A percentile compares a stretch with the other conserved stretches of the same genome.
phyloP scores from a whole-genome alignment of 2,113 vertebrate species.

The Stigmatopora argus region DNA sequence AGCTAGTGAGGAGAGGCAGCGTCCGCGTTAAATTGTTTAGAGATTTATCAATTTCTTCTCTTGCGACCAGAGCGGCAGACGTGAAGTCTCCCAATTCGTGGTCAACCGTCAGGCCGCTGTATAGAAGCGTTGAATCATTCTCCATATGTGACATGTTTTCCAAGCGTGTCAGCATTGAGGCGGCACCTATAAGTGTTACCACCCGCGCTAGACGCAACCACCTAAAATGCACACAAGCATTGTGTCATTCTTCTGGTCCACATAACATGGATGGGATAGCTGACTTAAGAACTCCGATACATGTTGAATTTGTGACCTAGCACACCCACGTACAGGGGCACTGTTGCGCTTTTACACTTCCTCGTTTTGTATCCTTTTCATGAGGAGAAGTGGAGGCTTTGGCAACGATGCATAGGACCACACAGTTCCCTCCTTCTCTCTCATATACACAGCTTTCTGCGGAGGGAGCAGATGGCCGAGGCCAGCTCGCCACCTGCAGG shows the following conservation, averaged over 20 bases:
- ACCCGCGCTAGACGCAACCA: neutral
- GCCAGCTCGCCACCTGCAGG: constrained; percentile 70
- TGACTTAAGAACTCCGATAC: constrained; percentile 38
- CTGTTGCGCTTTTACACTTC: constrained; percentile 20
- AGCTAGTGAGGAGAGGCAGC: constrained; percentile 34
- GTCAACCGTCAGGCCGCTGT: constrained; percentile 41
- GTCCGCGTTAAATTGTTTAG: constrained; percentile 22
- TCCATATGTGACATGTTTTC: constrained; percentile 64
- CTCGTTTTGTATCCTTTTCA: constrained; percentile 8
- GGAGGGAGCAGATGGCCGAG: constrained; percentile 72
- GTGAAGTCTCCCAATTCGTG: constrained; percentile 36
- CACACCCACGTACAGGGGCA: constrained; percentile 7
- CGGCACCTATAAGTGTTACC: constrained; percentile 40
- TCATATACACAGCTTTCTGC: constrained; percentile 63
- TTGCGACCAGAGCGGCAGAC: constrained; percentile 19
- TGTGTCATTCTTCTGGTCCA: constrained; percentile 28
- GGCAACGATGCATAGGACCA: constrained; percentile 62
- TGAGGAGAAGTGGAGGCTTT: constrained; percentile 23
- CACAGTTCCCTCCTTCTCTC: constrained; percentile 57
- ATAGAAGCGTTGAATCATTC: constrained; percentile 64
- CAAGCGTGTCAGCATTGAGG: constrained; percentile 56
- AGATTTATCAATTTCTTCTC: constrained; percentile 1
- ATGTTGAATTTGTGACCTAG: constrained; percentile 50
- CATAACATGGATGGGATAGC: constrained; percentile 33
- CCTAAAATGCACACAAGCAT: neutral